phyloP scores from a whole-genome alignment of 2,797 vertebrate species.

The Parotocinclus haroldoi region DNA sequence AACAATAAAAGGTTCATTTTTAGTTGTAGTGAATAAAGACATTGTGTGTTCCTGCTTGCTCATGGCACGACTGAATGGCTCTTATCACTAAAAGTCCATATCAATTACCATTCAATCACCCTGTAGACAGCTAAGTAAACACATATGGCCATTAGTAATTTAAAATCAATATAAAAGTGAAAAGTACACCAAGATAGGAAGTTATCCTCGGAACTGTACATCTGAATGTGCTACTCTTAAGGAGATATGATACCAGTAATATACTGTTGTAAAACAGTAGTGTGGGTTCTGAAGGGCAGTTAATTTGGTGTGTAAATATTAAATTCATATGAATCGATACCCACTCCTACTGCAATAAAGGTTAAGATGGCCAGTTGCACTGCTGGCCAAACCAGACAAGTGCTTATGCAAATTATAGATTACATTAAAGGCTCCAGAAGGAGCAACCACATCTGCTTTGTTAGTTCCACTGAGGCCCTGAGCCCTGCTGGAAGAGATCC shows the following conservation, averaged over 20 bases:
- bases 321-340: conserved; percentile 24
- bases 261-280: conserved; percentile 6
- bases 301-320: conserved; percentile 25
- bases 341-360: conserved; percentile 13
- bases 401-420: neutral
- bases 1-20: too few relatives aligned
- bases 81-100: too few relatives aligned
- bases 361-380: neutral
- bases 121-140: neutral
- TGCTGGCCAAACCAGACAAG: neutral
- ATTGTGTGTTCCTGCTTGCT: too few relatives aligned
- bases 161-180: conserved; percentile 26
- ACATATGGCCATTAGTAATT: conserved; percentile 11
- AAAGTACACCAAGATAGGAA: neutral
- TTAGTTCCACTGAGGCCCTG: neutral
- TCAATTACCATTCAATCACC: too few relatives aligned
- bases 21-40: too few relatives aligned
- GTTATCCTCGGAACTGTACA: neutral
- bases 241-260: conserved; percentile 6
- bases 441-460: neutral
- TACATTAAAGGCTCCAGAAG: neutral
- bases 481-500: neutral
- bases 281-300: conserved; percentile 2
- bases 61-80: too few relatives aligned
- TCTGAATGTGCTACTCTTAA: neutral